Evolutionary conservation across 2,888 invertebrate species (phyloP), one percentile per base, ranked within the genome.

Genomic region (Corythucha ciliata): DNA sequence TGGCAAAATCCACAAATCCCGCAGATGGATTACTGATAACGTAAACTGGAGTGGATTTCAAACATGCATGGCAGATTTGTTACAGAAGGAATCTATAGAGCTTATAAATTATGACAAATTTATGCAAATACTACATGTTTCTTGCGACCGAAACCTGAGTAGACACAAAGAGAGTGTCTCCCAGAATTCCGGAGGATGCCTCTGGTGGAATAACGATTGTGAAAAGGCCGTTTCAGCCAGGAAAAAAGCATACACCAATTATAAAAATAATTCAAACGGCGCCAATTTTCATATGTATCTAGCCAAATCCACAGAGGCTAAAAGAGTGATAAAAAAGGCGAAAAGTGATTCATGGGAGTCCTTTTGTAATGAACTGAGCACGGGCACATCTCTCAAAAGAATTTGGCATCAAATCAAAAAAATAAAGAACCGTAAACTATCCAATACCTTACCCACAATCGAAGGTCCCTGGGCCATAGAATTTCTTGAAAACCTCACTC

Each of bases 191-290:
- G 24, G 22, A 5, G 14, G 24, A 4, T n/a, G n/a, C n/a, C n/a
- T n/a, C n/a, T 48, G 48, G 48, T 47, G 47, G 47, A 36, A 7
- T 24, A 22, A 7, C 7, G 36, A 22, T 16, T 47, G 47, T 22
- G 20, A 10, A 39, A 4, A 8, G 12, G 39, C 36, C 25, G 22
- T 2, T 6, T 24, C 24, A 10, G n/a, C 36, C 16, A 41, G 16
- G 18, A 36, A 16, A 12, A n/a, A 10, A 18, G 16, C 25, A 21
- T 37, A n/a, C 24, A 18, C 16, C 5, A 20, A 37, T 5, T 47
- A n/a, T 8, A 37, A 37, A 12, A 10, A 47, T 3, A 47, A 18
- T 12, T 22, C 34, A 21, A 20, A 5, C 7, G 7, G 34, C 22
- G n/a, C 18, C 14, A 25, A 22, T 12, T 42, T 25, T 10, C n/a